Percentiles rank a stretch among this genome's conserved stretches.
phyloP scores from a whole-genome alignment of 2,888 invertebrate genomes.

The Nymphalis c-album region DNA sequence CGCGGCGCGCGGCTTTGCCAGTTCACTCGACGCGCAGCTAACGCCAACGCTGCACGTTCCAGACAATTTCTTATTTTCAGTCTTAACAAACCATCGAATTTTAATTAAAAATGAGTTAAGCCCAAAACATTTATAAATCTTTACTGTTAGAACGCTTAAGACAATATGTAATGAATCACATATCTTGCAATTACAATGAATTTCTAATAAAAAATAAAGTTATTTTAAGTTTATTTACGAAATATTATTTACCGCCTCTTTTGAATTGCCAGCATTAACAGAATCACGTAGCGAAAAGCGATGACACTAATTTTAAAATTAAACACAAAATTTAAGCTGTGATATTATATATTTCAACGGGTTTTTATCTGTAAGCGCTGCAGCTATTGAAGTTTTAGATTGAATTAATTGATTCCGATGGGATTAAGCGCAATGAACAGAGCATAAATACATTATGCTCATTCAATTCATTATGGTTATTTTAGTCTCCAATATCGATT shows the following conservation, averaged over 20 bases:
- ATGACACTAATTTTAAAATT: no score
- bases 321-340: conserved; percentile 1
- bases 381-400: conserved; percentile 25
- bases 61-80: conserved; percentile 10
- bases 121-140: no score
- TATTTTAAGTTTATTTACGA: no score
- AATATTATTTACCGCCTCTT: no score
- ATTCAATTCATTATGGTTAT: conserved; percentile 15
- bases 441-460: conserved; percentile 28
- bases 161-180: no score
- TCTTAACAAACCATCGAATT: conserved; percentile 4
- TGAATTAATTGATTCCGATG: conserved; percentile 24
- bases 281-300: no score
- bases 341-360: conserved; percentile 2
- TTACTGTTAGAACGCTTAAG: no score
- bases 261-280: no score
- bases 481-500: conserved; percentile 10
- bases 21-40: conserved; percentile 67
- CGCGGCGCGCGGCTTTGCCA: conserved; percentile 77
- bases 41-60: conserved; percentile 48
- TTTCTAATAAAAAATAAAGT: no score
- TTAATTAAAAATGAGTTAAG: conserved; percentile 12
- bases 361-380: conserved; percentile 15
- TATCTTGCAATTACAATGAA: no score
- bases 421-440: conserved; percentile 29